Conservation (phyloP, 2,888 invertebrate genomes). For the Cephus sareptanus region DNA sequence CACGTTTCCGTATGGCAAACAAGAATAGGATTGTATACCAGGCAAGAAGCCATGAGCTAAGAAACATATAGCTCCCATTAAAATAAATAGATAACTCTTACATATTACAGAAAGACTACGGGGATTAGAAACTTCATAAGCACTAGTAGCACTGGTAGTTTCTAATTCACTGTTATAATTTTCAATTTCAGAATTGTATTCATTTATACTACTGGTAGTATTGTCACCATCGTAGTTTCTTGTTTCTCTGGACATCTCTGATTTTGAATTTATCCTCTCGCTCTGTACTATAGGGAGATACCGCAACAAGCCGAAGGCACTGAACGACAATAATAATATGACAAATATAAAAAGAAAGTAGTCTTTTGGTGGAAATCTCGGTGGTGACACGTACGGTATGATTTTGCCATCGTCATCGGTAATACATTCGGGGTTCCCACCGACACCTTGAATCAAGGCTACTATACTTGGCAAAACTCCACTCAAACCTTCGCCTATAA, state of each 20-base stretch:
- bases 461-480: constrained; percentile 84
- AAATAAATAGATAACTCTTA: constrained; percentile 33
- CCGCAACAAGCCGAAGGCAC: constrained; percentile 63
- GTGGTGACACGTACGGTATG: constrained; percentile 60
- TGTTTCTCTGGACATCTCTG: background rate
- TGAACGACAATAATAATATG: constrained; percentile 73
- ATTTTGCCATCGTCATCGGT: constrained; percentile 40
- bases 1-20: constrained; percentile 81
- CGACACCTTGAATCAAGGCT: constrained; percentile 82
- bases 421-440: constrained; percentile 72
- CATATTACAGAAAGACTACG: background rate
- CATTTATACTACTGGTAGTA: background rate
- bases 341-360: constrained; percentile 76
- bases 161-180: background rate
- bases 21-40: constrained; percentile 83
- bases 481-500: constrained; percentile 85
- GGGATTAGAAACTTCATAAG: background rate
- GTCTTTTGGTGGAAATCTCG: constrained; percentile 73
- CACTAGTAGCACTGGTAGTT: background rate
- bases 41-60: constrained; percentile 83
- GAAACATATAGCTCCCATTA: constrained; percentile 72
- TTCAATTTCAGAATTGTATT: background rate
- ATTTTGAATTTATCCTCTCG: constrained; percentile 13
- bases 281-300: constrained; percentile 32
- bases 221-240: background rate